A percentile compares a stretch with the other conserved stretches of the same genome.
Conservation (phyloP, 2,888 invertebrate genomes). For the Agriotes lineatus region DNA sequence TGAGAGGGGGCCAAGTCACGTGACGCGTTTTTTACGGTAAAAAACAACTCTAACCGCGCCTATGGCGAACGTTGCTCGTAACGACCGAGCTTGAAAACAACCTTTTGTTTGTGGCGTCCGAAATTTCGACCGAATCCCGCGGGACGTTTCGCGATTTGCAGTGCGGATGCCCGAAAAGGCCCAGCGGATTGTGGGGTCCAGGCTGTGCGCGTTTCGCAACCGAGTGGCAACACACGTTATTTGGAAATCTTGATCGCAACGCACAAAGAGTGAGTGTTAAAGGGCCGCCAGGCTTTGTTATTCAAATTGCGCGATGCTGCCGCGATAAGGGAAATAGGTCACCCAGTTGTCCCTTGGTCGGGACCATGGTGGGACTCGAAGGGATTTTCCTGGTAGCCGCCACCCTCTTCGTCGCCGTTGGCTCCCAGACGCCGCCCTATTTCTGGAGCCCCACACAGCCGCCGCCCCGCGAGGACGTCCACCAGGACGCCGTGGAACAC, state of each 20-base stretch:
- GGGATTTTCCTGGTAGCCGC: slow-evolving; percentile 22
- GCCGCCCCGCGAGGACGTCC: neutral
- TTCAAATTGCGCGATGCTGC: slow-evolving; percentile 15
- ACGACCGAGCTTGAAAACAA: slow-evolving; percentile 47
- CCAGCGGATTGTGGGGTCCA: neutral
- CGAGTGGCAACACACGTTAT: slow-evolving; percentile 35
- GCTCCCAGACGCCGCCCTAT: slow-evolving; percentile 20
- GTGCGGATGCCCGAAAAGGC: neutral
- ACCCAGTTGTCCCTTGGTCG: neutral
- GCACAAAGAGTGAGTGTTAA: slow-evolving; percentile 30
- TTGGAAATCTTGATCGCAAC: slow-evolving; percentile 24
- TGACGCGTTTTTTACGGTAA: slow-evolving; percentile 62
- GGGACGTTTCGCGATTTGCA: too few relatives aligned
- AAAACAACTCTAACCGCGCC: slow-evolving; percentile 63
- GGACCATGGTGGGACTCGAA: slow-evolving; percentile 32
- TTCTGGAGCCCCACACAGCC: slow-evolving; percentile 15
- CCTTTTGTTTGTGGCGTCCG: slow-evolving; percentile 26
- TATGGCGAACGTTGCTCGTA: slow-evolving; percentile 53
- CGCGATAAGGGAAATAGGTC: neutral
- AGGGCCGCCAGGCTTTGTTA: slow-evolving; percentile 22
- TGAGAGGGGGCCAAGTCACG: slow-evolving; percentile 60
- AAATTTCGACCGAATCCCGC: neutral
- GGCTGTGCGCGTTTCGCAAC: slow-evolving; percentile 8
- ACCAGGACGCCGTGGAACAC: slow-evolving; percentile 67
- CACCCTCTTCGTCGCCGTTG: neutral